Conservation (phyloP, 2,797 vertebrate species). For the Sebastes oblongus region DNA sequence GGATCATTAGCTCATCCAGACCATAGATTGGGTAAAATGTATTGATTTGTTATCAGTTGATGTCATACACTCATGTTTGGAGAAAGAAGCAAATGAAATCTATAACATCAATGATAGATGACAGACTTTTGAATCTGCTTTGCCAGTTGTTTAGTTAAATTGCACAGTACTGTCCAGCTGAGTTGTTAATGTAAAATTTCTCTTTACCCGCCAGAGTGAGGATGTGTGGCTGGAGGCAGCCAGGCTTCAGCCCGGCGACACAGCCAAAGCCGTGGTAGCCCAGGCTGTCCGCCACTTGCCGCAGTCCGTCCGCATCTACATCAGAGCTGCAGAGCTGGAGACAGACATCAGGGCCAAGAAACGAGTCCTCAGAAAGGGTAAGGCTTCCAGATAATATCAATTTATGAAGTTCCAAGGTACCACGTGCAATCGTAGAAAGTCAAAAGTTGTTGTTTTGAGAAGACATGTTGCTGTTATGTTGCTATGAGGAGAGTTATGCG, state of each 20-base stretch:
- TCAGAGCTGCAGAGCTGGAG: conserved; percentile 96
- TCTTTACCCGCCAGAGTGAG: conserved; percentile 86
- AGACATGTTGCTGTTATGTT: conserved; percentile 7
- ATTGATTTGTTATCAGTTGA: neutral
- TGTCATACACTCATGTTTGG: neutral
- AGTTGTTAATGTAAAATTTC: neutral
- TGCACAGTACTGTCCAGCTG: neutral
- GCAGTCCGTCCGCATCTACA: conserved; percentile 95
- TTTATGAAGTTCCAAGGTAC: neutral
- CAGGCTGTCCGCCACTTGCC: conserved; percentile 98
- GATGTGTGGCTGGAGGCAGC: conserved; percentile 98
- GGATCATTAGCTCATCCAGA: neutral
- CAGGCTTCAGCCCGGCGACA: conserved; percentile 96
- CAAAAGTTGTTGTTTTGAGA: neutral
- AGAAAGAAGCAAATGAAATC: neutral
- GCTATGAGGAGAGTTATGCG: neutral
- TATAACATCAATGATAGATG: neutral
- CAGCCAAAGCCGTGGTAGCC: conserved; percentile 96
- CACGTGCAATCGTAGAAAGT: neutral
- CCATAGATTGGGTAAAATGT: neutral
- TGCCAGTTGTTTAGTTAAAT: neutral
- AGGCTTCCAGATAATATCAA: conserved; percentile 14
- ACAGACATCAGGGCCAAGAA: conserved; percentile 97
- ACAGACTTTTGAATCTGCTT: neutral
- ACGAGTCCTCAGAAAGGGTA: conserved; percentile 95